A percentile compares a stretch with the other conserved stretches of the same genome.
These are phyloP conservation scores for Sternotherus odoratus DNA, from an alignment of 2,797 vertebrate species.

Conservation along the genomic window DNA sequence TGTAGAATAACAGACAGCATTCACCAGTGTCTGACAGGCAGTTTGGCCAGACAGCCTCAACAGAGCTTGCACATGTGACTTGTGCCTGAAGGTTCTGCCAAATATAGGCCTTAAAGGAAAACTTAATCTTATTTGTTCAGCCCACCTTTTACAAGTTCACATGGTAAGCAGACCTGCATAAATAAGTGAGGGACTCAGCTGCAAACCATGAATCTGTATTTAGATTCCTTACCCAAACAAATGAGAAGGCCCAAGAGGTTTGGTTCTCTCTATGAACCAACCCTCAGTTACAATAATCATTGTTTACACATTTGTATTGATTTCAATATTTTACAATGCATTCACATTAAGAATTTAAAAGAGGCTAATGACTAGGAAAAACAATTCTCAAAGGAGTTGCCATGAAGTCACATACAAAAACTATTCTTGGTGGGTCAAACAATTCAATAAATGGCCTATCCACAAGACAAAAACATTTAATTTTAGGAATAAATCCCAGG, in stretches of 20 bases:
- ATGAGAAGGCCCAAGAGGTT: neutral
- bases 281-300: neutral
- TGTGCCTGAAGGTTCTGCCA: neutral
- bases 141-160: neutral
- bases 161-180: neutral
- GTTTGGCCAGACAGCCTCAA: neutral
- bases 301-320: neutral
- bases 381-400: neutral
- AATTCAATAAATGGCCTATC: neutral
- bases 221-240: neutral
- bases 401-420: neutral
- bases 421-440: neutral
- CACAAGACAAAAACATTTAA: neutral
- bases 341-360: neutral
- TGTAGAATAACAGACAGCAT: neutral
- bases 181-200: neutral
- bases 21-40: neutral
- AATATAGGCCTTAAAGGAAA: neutral
- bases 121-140: no score
- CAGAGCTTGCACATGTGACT: neutral
- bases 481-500: neutral
- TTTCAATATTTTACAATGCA: neutral
- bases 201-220: neutral
- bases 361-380: neutral
- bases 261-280: neutral